A percentile compares a stretch with the other conserved stretches of the same genome.
Conservation (phyloP, 2,888 invertebrate genomes). For the Synergus itoensis region DNA sequence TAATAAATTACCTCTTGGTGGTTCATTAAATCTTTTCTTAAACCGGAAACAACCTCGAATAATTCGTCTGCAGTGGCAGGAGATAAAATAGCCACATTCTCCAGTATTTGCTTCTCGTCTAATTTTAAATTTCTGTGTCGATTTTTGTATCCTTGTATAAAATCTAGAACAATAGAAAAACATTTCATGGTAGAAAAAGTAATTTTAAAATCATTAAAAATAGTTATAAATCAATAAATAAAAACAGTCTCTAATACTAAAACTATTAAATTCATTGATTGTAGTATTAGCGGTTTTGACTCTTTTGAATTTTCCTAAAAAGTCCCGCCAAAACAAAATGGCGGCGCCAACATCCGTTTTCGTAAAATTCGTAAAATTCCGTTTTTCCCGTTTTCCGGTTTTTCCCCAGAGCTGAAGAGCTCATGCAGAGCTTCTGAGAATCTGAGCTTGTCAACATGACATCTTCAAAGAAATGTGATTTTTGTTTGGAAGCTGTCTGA, state of each 20-base stretch:
- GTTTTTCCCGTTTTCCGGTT: too few relatives aligned
- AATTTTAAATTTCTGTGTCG: constrained; percentile 54
- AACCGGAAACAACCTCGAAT: constrained; percentile 70
- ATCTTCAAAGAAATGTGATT: background rate
- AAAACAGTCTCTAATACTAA: too few relatives aligned
- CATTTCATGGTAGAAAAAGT: background rate
- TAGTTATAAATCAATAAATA: too few relatives aligned
- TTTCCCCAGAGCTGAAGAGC: too few relatives aligned
- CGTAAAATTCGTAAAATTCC: too few relatives aligned
- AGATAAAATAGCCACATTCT: constrained; percentile 60
- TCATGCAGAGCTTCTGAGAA: too few relatives aligned
- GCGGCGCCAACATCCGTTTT: background rate
- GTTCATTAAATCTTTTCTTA: constrained; percentile 68
- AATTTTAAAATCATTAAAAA: background rate
- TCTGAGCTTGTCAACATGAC: background rate
- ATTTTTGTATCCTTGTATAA: constrained; percentile 54
- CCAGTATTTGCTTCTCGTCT: constrained; percentile 55
- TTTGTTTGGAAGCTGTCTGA: background rate
- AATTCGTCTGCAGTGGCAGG: constrained; percentile 75
- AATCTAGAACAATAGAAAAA: constrained; percentile 42
- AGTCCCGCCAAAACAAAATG: constrained; percentile 23
- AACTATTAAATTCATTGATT: background rate
- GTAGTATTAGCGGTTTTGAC: background rate
- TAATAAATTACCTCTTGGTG: constrained; percentile 62
- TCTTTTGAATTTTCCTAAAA: background rate